A percentile compares a stretch with the other conserved stretches of the same genome.
These are phyloP conservation scores for Hiodon alosoides DNA, from an alignment of 2,113 vertebrate species.

Conservation along the genomic window DNA sequence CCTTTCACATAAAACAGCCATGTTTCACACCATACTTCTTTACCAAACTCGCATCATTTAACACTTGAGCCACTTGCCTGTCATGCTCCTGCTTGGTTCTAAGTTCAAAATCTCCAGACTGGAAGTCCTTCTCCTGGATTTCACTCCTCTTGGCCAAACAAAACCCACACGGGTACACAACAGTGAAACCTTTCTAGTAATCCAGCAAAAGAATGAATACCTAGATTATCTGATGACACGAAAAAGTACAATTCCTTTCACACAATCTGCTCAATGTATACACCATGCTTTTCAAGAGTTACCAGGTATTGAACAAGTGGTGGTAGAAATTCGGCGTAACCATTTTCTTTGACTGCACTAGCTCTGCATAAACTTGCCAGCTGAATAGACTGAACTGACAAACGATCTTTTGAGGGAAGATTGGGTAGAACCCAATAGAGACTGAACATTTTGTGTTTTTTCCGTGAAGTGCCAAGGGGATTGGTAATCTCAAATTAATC, in stretches of 20 bases:
- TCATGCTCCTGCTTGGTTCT: slow-evolving; percentile 6
- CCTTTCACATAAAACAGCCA: not conserved
- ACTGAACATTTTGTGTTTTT: slow-evolving; percentile 5
- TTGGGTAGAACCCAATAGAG: slow-evolving; percentile 9
- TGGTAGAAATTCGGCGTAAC: not conserved
- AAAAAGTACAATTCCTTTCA: slow-evolving; percentile 13
- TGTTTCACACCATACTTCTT: slow-evolving; percentile 11
- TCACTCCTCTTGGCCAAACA: slow-evolving; percentile 8
- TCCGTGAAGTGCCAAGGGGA: not conserved
- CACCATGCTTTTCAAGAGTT: slow-evolving; percentile 12
- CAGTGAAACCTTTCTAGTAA: slow-evolving; percentile 3
- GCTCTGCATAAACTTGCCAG: not conserved
- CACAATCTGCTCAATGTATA: slow-evolving; percentile 4
- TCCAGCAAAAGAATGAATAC: slow-evolving; percentile 8
- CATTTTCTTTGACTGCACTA: not conserved
- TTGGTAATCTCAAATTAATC: slow-evolving; percentile 17
- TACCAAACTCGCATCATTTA: not conserved
- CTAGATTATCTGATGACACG: slow-evolving; percentile 14
- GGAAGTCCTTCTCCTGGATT: slow-evolving; percentile 16
- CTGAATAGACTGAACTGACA: slow-evolving; percentile 13
- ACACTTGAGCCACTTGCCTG: slow-evolving; percentile 7
- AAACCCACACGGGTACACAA: not conserved
- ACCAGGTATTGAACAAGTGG: slow-evolving; percentile 11
- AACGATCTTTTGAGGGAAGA: slow-evolving; percentile 1
- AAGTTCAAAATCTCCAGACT: not conserved